A percentile compares a stretch with the other conserved stretches of the same genome.
phyloP scores from a whole-genome alignment of 1,140 invertebrate species.

The Leptinotarsa texana region DNA sequence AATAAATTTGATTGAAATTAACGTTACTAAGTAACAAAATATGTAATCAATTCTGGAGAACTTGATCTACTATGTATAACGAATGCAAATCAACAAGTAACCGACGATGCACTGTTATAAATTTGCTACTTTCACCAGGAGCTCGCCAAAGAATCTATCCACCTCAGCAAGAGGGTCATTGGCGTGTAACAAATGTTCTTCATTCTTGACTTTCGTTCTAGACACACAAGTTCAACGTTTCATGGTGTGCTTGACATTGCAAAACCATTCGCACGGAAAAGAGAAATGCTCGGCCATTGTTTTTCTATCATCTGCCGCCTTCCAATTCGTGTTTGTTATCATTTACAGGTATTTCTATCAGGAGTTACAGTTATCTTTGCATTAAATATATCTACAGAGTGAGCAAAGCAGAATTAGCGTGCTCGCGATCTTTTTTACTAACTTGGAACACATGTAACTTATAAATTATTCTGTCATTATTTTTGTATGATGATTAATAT shows the following conservation, averaged over 20 bases:
- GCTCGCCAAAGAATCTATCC: neutral
- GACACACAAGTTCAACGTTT: slow-evolving; percentile 40
- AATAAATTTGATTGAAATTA: too few species aligned
- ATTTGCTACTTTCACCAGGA: neutral
- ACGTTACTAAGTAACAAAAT: too few species aligned
- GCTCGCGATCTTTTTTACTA: too few species aligned
- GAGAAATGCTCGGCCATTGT: slow-evolving; percentile 32
- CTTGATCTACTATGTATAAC: neutral
- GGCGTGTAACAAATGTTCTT: slow-evolving; percentile 33
- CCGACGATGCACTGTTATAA: neutral
- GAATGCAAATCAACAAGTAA: neutral
- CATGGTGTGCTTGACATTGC: slow-evolving; percentile 41
- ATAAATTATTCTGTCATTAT: too few species aligned
- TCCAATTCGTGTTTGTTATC: neutral
- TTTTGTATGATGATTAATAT: too few species aligned
- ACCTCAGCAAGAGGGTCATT: slow-evolving; percentile 18
- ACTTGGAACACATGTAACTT: too few species aligned
- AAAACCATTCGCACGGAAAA: slow-evolving; percentile 33
- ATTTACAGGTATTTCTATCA: neutral
- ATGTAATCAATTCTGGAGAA: too few species aligned
- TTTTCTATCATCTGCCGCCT: neutral
- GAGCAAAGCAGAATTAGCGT: neutral
- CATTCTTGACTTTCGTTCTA: slow-evolving; percentile 38
- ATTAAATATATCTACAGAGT: neutral
- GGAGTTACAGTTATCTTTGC: neutral